phyloP scores from a whole-genome alignment of 2,797 vertebrate genomes.

The Austrolebias charrua region DNA sequence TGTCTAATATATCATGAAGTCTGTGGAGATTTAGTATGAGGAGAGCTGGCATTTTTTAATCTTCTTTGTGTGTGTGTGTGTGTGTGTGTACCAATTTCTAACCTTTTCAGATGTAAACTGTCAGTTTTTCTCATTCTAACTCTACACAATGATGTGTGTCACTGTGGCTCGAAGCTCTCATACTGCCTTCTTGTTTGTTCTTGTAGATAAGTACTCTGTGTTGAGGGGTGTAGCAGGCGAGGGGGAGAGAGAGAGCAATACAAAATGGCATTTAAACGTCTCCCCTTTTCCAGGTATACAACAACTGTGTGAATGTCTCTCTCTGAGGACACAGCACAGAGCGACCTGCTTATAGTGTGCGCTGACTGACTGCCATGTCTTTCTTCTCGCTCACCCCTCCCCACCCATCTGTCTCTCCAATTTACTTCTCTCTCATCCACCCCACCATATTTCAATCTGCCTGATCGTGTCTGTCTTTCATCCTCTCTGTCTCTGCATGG shows the following conservation, averaged over 20 bases:
- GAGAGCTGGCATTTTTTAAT: conserved; percentile 53
- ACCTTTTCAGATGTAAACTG: conserved; percentile 24
- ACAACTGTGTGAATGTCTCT: conserved; percentile 74
- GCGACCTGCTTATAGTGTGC: conserved; percentile 75
- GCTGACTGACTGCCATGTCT: conserved; percentile 82
- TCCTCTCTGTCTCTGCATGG: conserved; percentile 50
- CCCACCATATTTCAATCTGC: conserved; percentile 70
- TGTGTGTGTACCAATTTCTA: not conserved
- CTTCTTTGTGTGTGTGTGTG: too few relatives aligned
- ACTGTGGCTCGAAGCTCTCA: conserved; percentile 75
- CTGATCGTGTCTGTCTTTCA: conserved; percentile 67
- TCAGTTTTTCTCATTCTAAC: conserved; percentile 63
- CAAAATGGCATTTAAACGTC: conserved; percentile 85
- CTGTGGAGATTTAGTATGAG: conserved; percentile 67
- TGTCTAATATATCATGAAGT: conserved; percentile 68
- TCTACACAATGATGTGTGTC: conserved; percentile 69
- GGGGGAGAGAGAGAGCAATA: conserved; percentile 80
- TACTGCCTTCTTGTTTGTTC: conserved; percentile 79
- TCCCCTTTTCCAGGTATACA: conserved; percentile 84
- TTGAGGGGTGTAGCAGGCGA: conserved; percentile 83
- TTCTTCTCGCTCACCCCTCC: conserved; percentile 77
- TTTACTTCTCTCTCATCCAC: conserved; percentile 68
- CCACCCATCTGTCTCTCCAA: conserved; percentile 73
- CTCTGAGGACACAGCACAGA: conserved; percentile 74
- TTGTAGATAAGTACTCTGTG: conserved; percentile 87